A percentile compares a stretch with the other conserved stretches of the same genome.
phyloP scores from a whole-genome alignment of 1,140 invertebrate species.

The Meloidogyne hapla region DNA sequence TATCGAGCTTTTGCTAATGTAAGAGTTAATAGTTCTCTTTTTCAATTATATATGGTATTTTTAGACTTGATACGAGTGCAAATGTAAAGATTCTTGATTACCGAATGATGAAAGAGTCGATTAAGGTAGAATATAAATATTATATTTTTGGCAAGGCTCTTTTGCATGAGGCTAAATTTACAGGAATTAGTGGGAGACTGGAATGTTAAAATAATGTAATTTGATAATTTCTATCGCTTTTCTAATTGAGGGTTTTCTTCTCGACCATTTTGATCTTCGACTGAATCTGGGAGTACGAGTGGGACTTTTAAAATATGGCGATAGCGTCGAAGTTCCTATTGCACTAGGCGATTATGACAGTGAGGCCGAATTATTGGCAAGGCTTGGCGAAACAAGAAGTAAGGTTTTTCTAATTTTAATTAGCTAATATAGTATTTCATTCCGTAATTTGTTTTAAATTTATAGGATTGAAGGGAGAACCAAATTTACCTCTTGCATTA shows the following conservation, averaged over 20 bases:
- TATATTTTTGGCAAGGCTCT: no score
- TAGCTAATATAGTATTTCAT: background rate
- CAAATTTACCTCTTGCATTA: constrained; percentile 56
- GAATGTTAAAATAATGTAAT: no score
- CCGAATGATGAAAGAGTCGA: constrained; percentile 60
- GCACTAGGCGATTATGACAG: constrained; percentile 59
- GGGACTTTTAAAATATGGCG: constrained; percentile 55
- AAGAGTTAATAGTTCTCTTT: background rate
- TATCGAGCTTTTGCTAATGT: constrained; percentile 56
- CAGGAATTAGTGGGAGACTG: no score
- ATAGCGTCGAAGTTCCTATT: constrained; percentile 52
- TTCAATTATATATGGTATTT: background rate
- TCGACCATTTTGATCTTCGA: constrained; percentile 56
- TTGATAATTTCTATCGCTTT: background rate
- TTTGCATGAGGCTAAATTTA: no score
- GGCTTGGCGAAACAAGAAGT: constrained; percentile 56
- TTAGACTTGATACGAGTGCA: constrained; percentile 54
- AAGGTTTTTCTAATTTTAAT: background rate
- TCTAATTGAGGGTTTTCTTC: constrained; percentile 42
- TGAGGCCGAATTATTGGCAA: constrained; percentile 49
- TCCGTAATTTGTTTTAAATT: background rate
- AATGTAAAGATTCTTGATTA: constrained; percentile 63
- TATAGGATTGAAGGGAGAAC: constrained; percentile 49
- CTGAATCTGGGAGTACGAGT: constrained; percentile 54
- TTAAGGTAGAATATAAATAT: no score